Base-by-base conservation (phyloP, 2,797 vertebrate genomes). In the Adrianichthys oophorus region DNA sequence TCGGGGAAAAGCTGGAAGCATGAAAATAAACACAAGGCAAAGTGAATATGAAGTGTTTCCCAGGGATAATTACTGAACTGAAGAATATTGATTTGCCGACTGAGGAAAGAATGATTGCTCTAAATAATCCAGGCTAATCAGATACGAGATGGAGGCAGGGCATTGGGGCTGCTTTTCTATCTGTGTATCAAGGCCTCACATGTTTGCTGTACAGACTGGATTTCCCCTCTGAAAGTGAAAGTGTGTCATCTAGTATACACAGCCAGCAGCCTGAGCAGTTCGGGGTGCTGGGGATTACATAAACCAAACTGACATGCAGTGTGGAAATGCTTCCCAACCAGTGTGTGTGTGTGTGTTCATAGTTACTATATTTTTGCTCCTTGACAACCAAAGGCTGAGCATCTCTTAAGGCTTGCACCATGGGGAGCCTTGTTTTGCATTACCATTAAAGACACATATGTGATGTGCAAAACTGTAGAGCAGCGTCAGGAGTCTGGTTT, bases 201-300 rank as follows among this genome's bases (percentile, higher is more conserved):
- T 86, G 82, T 87, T 86, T 79, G 70, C 65, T 57, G 66, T 65
- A n/a, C 67, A 17, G 66, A 84, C 80, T 84, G 72, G 56, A 83
- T 77, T 82, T 82, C 70, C 84, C 77, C 72, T 79, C 32, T 86
- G 81, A 77, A 87, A 85, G 75, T 76, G 43, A 84, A 89, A 86
- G 83, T 87, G 80, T 90, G 87, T 89, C 84, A 85, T 81, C 76
- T 84, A 84, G 84, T 82, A 86, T 79, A 85, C 80, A 77, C 86
- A 80, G 84, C 76, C 78, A 79, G 45, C 83, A 84, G 79, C 76
- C 78, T 70, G 75, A 81, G 87, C 77, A 74, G 68, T 65, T 70
- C 75, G 82, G 83, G 71, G 89, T 79, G 74, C 83, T 85, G 79
- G 70, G 71, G 74, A 84, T 89, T 87, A 87, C 82, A 84, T 87